Evolutionary conservation across 1,140 invertebrate genomes (phyloP).

Genomic region (Lordiphosa mommai): DNA sequence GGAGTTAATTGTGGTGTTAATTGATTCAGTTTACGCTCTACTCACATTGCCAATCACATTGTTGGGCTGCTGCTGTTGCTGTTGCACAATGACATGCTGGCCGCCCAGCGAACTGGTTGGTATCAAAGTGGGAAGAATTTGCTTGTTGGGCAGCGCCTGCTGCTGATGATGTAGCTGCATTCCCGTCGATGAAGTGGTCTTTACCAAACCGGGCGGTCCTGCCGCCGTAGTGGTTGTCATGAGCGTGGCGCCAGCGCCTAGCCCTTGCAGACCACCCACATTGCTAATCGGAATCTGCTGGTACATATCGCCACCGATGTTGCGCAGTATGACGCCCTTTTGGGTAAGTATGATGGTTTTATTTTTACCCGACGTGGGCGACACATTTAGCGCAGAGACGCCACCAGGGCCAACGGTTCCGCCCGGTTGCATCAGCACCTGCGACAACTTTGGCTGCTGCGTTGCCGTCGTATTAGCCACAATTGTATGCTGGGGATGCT

Average conservation of each 20-base stretch:
- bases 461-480: conserved; percentile 75
- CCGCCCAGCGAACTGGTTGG: conserved; percentile 65
- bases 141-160: conserved; percentile 45
- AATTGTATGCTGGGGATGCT: conserved; percentile 76
- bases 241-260: conserved; percentile 60
- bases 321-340: conserved; percentile 75
- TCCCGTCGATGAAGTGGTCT: conserved; percentile 50
- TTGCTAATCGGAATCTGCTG: conserved; percentile 79
- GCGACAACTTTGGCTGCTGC: conserved; percentile 72
- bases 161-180: conserved; percentile 44
- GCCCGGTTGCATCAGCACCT: conserved; percentile 67
- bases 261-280: conserved; percentile 57
- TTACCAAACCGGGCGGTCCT: conserved; percentile 72
- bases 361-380: conserved; percentile 60
- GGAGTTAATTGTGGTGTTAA: not conserved
- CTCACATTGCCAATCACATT: conserved; percentile 73
- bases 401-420: conserved; percentile 33
- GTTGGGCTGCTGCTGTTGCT: conserved; percentile 67
- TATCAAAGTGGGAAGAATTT: conserved; percentile 69
- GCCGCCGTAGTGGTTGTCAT: conserved; percentile 65
- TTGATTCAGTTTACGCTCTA: not conserved
- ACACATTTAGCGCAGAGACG: conserved; percentile 47
- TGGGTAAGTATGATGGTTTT: conserved; percentile 78
- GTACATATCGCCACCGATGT: conserved; percentile 77
- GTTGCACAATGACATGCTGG: conserved; percentile 70